A percentile compares a stretch with the other conserved stretches of the same genome.
Evolutionary conservation across 2,888 invertebrate genomes (phyloP).

Genomic region (Loripinus fragilis): DNA sequence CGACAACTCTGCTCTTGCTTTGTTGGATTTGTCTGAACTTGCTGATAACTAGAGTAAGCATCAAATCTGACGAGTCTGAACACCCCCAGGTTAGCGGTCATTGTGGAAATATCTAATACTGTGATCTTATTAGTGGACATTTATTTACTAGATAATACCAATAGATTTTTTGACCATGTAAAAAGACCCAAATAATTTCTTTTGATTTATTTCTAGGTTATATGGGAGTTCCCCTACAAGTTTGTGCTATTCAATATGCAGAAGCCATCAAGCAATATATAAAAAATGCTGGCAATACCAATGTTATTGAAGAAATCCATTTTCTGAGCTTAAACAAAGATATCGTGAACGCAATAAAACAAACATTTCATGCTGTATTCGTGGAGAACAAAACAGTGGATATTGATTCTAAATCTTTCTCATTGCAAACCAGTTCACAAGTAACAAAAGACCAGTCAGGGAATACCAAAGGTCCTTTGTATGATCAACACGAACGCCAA

Average conservation of each 20-base stretch:
- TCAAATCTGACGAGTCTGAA: no score
- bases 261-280: conserved; percentile 28
- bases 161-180: no score
- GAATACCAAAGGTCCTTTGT: background rate
- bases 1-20: no score
- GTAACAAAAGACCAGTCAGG: background rate
- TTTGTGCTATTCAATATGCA: conserved; percentile 40
- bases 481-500: background rate
- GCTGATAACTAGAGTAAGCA: no score
- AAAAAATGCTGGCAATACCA: background rate
- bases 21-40: no score
- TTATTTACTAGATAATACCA: no score
- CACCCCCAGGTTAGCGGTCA: no score
- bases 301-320: conserved; percentile 38
- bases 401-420: background rate
- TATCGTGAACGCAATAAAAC: conserved; percentile 1
- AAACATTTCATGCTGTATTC: background rate
- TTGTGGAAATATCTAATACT: no score
- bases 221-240: conserved; percentile 35
- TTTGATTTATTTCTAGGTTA: conserved; percentile 31
- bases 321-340: conserved; percentile 29
- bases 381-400: background rate
- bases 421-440: background rate
- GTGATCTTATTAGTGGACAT: no score
- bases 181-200: background rate